phyloP scores from a whole-genome alignment of 2,888 invertebrate genomes.

The Nomada ferruginata region DNA sequence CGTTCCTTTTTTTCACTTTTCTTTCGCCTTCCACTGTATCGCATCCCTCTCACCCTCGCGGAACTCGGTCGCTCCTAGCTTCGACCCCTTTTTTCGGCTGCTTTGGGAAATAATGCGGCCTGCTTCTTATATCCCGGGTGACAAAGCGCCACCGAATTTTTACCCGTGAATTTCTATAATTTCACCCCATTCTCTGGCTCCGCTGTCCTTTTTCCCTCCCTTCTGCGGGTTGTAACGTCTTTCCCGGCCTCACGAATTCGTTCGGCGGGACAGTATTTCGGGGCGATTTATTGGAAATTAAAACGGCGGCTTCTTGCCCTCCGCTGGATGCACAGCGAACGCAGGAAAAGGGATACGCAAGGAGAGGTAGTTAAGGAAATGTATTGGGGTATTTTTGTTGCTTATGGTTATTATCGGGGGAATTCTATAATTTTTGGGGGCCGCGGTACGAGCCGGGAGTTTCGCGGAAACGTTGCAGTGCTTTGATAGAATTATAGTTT shows the following conservation, averaged over 20 bases:
- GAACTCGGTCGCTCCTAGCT: constrained; percentile 9
- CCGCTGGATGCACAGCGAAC: background rate
- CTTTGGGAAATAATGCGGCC: constrained; percentile 60
- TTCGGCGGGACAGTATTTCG: constrained; percentile 9
- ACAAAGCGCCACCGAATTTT: constrained; percentile 54
- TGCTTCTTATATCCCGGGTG: constrained; percentile 49
- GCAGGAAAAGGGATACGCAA: background rate
- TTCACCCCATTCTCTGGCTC: background rate
- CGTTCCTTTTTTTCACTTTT: background rate
- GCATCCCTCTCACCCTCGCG: background rate
- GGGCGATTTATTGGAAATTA: constrained; percentile 49
- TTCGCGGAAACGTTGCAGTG: background rate
- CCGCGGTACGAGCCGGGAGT: background rate
- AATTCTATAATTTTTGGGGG: background rate
- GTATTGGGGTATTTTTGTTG: background rate
- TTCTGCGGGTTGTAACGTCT: background rate
- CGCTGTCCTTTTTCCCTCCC: background rate
- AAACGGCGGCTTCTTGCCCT: constrained; percentile 12
- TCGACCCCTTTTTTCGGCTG: constrained; percentile 37
- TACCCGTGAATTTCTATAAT: constrained; percentile 50
- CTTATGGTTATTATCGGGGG: background rate
- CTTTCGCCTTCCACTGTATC: constrained; percentile 4
- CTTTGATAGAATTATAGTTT: background rate
- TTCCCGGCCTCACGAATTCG: constrained; percentile 13
- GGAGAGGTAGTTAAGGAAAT: background rate